A percentile compares a stretch with the other conserved stretches of the same genome.
phyloP scores from a whole-genome alignment of 2,113 vertebrate genomes.

The Amia ocellicauda region DNA sequence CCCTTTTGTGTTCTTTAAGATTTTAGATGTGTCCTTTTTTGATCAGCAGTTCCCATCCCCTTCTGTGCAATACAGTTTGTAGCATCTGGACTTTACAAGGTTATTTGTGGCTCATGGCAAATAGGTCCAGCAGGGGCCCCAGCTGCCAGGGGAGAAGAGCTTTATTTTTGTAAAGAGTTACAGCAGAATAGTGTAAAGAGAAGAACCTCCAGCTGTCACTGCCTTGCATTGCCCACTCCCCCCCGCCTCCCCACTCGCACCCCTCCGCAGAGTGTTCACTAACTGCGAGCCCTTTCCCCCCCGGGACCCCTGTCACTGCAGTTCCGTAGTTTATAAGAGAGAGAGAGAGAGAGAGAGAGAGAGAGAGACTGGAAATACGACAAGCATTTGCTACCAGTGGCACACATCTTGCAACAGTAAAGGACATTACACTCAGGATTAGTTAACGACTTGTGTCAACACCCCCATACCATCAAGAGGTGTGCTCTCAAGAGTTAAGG shows the following conservation, averaged over 20 bases:
- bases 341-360: constrained; percentile 27
- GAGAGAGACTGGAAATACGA: constrained; percentile 52
- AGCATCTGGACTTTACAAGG: constrained; percentile 17
- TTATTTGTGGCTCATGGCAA: constrained; percentile 30
- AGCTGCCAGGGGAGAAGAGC: constrained; percentile 29
- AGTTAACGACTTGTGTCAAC: no score
- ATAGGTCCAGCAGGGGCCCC: constrained; percentile 25
- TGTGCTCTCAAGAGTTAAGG: no score
- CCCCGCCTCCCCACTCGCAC: constrained; percentile 17
- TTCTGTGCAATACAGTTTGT: background rate
- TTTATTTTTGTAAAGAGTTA: constrained; percentile 42
- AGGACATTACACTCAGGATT: no score
- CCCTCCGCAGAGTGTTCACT: constrained; percentile 10
- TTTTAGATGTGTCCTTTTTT: background rate
- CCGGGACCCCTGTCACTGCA: constrained; percentile 35
- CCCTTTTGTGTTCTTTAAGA: background rate
- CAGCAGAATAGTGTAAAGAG: constrained; percentile 27
- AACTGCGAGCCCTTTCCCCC: background rate
- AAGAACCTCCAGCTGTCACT: constrained; percentile 45
- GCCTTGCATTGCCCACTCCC: no score
- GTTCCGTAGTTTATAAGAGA: constrained; percentile 12
- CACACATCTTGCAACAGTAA: constrained; percentile 62
- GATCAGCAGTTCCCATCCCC: background rate
- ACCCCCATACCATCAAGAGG: no score
- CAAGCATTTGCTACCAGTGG: constrained; percentile 55